Conservation (phyloP, 2,888 invertebrate species). For the Slavum lentiscoides region DNA sequence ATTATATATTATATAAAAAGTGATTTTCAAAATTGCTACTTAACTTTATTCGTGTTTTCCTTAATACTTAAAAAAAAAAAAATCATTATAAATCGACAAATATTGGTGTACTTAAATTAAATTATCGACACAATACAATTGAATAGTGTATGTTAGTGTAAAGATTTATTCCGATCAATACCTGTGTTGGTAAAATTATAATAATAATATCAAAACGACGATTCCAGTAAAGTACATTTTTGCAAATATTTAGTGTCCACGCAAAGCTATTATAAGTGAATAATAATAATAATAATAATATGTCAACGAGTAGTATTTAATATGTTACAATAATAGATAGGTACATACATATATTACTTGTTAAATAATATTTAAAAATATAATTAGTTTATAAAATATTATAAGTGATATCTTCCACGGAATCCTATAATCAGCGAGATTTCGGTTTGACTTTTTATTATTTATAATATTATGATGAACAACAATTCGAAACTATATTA, state of each 20-base stretch:
- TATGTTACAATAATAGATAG: not conserved
- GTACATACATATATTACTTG: not conserved
- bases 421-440: not conserved
- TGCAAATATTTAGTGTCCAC: not conserved
- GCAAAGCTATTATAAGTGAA: not conserved
- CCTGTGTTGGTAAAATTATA: not conserved
- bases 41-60: slow-evolving; percentile 17
- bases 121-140: not conserved
- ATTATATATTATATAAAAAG: not conserved
- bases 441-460: not conserved
- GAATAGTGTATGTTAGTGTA: not conserved
- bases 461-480: not conserved
- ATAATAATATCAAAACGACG: not conserved
- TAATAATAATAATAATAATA: no score
- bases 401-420: not conserved
- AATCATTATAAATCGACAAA: no score
- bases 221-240: not conserved
- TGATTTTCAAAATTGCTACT: slow-evolving; percentile 2
- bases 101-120: no score
- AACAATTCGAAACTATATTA: no score
- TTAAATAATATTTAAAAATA: not conserved
- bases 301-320: not conserved
- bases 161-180: not conserved
- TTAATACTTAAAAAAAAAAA: not conserved
- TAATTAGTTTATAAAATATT: not conserved